These are phyloP conservation scores for Athene noctua DNA, from an alignment of 2,113 vertebrate genomes.

Conservation along the genomic window DNA sequence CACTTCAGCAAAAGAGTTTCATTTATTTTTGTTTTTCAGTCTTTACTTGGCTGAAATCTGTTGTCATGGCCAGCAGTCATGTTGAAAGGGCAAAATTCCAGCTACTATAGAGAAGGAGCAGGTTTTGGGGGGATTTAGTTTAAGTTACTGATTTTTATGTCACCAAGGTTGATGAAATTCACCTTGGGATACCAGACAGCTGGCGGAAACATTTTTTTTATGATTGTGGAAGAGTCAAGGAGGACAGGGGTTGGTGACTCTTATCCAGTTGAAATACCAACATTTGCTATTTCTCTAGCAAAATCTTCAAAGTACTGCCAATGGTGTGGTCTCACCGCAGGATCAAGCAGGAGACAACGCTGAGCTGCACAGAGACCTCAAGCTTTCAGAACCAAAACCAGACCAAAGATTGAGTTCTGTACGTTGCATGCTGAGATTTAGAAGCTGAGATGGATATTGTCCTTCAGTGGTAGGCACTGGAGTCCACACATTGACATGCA, in stretches of 20 bases:
- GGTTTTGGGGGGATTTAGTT: background rate
- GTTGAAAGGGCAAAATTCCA: background rate
- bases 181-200: background rate
- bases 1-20: background rate
- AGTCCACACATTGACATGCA: background rate
- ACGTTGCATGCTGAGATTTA: background rate
- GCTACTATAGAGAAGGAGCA: background rate
- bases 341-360: background rate
- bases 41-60: background rate
- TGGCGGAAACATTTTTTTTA: background rate
- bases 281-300: background rate
- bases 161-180: background rate
- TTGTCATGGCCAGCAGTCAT: background rate
- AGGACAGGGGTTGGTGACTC: background rate
- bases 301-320: background rate
- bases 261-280: background rate
- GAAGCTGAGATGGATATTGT: background rate
- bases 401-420: background rate
- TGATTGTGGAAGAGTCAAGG: background rate
- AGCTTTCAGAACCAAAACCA: no score
- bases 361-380: no score
- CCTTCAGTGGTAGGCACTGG: background rate
- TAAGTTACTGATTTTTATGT: background rate
- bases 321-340: background rate
- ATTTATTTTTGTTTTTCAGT: background rate